These are phyloP conservation scores for Leptinotarsa rubiginosa DNA, from an alignment of 2,888 invertebrate genomes.

Conservation along the genomic window DNA sequence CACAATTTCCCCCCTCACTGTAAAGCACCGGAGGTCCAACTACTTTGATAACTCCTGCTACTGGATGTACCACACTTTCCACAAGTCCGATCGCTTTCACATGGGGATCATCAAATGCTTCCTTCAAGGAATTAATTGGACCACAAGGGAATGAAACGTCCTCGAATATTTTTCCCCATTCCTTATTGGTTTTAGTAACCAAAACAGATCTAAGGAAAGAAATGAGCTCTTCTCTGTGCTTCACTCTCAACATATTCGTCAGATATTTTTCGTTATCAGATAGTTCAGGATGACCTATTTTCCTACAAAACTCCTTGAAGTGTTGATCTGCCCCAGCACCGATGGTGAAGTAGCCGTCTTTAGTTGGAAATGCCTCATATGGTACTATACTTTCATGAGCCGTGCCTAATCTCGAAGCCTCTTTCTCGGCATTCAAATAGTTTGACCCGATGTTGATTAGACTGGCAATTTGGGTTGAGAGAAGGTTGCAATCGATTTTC, in stretches of 20 bases:
- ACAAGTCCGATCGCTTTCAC: constrained; percentile 80
- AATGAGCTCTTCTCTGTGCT: constrained; percentile 79
- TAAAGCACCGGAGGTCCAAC: constrained; percentile 90
- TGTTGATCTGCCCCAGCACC: constrained; percentile 89
- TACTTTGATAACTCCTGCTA: constrained; percentile 78
- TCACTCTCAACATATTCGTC: constrained; percentile 81
- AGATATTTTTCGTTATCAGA: constrained; percentile 73
- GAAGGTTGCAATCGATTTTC: constrained; percentile 92
- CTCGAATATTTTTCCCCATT: constrained; percentile 82
- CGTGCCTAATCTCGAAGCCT: constrained; percentile 88
- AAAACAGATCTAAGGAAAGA: constrained; percentile 71
- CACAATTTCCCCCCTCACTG: constrained; percentile 77
- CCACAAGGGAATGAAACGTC: constrained; percentile 87
- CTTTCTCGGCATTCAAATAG: constrained; percentile 86
- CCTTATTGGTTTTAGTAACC: constrained; percentile 74
- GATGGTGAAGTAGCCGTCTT: constrained; percentile 85
- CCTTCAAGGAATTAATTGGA: constrained; percentile 86
- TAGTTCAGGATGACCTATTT: constrained; percentile 74
- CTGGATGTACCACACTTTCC: constrained; percentile 77
- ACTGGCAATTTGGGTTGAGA: constrained; percentile 91
- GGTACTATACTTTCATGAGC: constrained; percentile 95
- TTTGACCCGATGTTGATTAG: constrained; percentile 91
- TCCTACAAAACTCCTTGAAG: constrained; percentile 78
- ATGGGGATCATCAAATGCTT: constrained; percentile 91
- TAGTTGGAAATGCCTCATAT: constrained; percentile 89